Conservation (phyloP, 2,797 vertebrate species). For the Gila robusta region DNA sequence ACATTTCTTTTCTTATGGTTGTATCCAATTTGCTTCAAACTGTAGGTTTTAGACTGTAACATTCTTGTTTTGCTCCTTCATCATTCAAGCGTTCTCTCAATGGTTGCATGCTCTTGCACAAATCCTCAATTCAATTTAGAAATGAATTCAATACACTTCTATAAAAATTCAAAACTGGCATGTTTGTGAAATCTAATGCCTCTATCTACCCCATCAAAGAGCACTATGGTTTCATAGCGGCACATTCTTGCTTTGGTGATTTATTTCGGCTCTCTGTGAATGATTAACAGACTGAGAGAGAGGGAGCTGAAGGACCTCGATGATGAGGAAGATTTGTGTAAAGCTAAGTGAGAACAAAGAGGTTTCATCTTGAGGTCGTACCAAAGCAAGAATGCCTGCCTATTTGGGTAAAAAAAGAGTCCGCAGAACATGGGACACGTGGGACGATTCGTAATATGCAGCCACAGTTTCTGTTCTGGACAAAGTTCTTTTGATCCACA, state of each 20-base stretch:
- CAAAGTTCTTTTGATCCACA: not conserved
- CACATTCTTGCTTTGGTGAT: slow-evolving; percentile 61
- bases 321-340: slow-evolving; percentile 63
- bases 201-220: slow-evolving; percentile 69
- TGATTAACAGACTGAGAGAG: slow-evolving; percentile 69
- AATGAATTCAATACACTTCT: slow-evolving; percentile 59
- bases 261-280: slow-evolving; percentile 71
- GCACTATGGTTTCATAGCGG: slow-evolving; percentile 58
- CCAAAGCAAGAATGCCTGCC: slow-evolving; percentile 37
- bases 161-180: slow-evolving; percentile 54
- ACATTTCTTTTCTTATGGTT: not conserved
- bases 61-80: slow-evolving; percentile 3
- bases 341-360: slow-evolving; percentile 63
- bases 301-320: slow-evolving; percentile 55
- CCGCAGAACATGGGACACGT: slow-evolving; percentile 33
- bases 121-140: slow-evolving; percentile 59
- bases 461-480: not conserved
- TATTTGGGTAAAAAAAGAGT: slow-evolving; percentile 20
- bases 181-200: slow-evolving; percentile 67
- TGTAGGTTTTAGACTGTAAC: not conserved
- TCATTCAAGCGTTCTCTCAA: slow-evolving; percentile 9
- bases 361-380: slow-evolving; percentile 54
- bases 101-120: slow-evolving; percentile 38
- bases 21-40: not conserved
- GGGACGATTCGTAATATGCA: slow-evolving; percentile 24